Evolutionary conservation across 2,888 invertebrate species (phyloP).

Genomic region (Lasius fuliginosus): DNA sequence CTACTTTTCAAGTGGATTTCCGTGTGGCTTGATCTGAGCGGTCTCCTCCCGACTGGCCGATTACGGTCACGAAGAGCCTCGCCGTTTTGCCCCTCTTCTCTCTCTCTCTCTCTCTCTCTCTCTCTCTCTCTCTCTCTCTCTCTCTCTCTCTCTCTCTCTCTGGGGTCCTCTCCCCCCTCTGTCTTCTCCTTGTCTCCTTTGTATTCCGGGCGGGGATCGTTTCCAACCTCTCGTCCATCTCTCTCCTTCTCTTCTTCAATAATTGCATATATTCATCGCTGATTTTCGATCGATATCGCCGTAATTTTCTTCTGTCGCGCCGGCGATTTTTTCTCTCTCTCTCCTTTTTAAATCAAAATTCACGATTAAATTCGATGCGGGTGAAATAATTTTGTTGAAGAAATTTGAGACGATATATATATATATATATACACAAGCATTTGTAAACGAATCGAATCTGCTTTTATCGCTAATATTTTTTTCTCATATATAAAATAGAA

Average conservation of each 20-base stretch:
- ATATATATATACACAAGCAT: neutral
- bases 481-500: neutral
- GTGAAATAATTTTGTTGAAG: neutral
- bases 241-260: constrained; percentile 62
- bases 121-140: constrained; percentile 24
- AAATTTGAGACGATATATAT: neutral
- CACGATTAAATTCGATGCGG: constrained; percentile 25
- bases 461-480: neutral
- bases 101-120: constrained; percentile 17
- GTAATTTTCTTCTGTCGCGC: constrained; percentile 61
- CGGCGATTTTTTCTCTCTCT: constrained; percentile 27
- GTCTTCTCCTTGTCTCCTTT: constrained; percentile 10
- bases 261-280: constrained; percentile 71
- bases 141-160: constrained; percentile 14
- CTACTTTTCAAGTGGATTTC: constrained; percentile 86
- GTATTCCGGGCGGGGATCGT: constrained; percentile 31
- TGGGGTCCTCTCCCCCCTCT: constrained; percentile 41
- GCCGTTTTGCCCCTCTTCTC: constrained; percentile 50
- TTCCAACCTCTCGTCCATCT: constrained; percentile 35
- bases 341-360: constrained; percentile 13
- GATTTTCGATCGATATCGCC: constrained; percentile 75
- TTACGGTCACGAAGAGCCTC: constrained; percentile 83
- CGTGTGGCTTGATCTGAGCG: constrained; percentile 81
- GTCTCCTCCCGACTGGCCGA: constrained; percentile 75
- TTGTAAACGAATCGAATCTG: neutral